phyloP scores from a whole-genome alignment of 2,113 vertebrate species.

The Rhea pennata region DNA sequence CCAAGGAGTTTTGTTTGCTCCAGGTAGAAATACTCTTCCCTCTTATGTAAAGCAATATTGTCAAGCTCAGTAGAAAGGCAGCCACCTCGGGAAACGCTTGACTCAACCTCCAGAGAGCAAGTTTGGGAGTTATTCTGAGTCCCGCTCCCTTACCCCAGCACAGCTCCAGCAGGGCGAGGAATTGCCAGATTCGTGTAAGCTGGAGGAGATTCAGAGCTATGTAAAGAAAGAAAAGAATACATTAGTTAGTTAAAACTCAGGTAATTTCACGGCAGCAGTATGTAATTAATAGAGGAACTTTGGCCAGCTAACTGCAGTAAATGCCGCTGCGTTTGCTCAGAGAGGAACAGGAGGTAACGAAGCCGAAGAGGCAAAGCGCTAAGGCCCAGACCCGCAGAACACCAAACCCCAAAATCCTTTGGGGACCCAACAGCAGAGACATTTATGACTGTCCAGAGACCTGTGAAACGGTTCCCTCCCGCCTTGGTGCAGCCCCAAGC shows the following conservation, averaged over 20 bases:
- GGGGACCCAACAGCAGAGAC: not conserved
- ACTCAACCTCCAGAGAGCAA: not conserved
- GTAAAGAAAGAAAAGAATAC: not conserved
- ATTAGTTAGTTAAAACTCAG: not conserved
- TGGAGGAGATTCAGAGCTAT: not conserved
- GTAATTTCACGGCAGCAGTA: not conserved
- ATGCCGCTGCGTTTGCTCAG: not conserved
- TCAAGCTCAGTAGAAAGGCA: accelerated
- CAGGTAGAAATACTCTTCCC: not conserved
- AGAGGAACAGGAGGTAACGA: not conserved
- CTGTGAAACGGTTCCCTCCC: not conserved
- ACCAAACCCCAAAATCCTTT: not conserved
- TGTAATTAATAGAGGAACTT: not conserved
- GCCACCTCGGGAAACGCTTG: not conserved
- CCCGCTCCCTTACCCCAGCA: not conserved
- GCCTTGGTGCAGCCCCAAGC: accelerated
- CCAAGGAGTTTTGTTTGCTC: not conserved
- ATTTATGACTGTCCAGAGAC: not conserved
- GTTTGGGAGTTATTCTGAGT: accelerated
- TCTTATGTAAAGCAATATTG: accelerated
- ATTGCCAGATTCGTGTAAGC: not conserved
- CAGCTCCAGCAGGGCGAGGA: not conserved
- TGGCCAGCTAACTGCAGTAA: not conserved
- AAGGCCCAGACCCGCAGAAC: not conserved
- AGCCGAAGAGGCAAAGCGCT: not conserved